Conservation (phyloP, 2,888 invertebrate species). For the Pilophorus perplexus region DNA sequence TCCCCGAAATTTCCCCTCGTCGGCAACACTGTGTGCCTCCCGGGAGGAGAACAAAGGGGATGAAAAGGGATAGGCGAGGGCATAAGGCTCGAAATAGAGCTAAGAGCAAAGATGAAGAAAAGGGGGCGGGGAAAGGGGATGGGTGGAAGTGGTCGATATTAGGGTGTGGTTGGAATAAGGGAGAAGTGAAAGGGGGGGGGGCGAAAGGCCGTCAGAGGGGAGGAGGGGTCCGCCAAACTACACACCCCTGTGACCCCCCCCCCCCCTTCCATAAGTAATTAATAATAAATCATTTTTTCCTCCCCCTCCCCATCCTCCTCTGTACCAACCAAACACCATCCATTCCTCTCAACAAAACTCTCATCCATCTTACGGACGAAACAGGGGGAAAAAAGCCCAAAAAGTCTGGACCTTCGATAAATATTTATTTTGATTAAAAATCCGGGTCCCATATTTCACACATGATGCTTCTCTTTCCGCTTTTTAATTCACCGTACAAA, state of each 20-base stretch:
- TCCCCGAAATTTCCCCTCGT: too few species aligned
- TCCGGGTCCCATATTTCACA: too few species aligned
- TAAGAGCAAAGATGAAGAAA: background rate
- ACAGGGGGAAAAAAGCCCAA: background rate
- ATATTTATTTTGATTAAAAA: background rate
- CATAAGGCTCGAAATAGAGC: too few species aligned
- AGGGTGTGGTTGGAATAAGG: slow-evolving; percentile 38
- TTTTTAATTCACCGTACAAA: too few species aligned
- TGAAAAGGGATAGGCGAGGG: too few species aligned
- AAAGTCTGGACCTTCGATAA: background rate
- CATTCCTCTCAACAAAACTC: too few species aligned
- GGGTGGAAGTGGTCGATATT: slow-evolving; percentile 30
- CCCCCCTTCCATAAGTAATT: slow-evolving; percentile 8
- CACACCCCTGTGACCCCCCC: background rate
- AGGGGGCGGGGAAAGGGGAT: background rate
- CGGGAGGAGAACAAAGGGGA: too few species aligned
- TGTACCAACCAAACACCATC: background rate
- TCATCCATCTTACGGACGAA: background rate
- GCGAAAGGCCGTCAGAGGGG: background rate
- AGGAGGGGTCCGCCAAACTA: background rate
- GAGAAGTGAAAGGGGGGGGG: background rate
- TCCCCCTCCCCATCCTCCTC: background rate
- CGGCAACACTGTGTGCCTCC: too few species aligned
- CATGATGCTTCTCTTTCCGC: too few species aligned
- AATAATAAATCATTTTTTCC: slow-evolving; percentile 26